Percentiles rank a stretch among this genome's conserved stretches.
Evolutionary conservation across 1,140 invertebrate species (phyloP).

Genomic region (Venustaconcha ellipsiformis): DNA sequence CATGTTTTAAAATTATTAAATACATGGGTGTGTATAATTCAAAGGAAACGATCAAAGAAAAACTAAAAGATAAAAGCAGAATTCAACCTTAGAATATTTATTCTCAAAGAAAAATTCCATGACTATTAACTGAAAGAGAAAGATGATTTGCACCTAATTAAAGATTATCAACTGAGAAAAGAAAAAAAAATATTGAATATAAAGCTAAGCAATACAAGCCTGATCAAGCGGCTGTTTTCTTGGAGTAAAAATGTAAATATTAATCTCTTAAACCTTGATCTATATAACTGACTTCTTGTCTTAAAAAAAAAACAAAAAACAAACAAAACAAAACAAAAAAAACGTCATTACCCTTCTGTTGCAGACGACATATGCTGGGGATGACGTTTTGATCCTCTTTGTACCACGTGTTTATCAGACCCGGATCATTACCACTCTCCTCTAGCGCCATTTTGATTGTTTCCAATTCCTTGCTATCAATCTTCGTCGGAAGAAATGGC

Average conservation of each 20-base stretch:
- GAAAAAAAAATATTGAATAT: background rate
- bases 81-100: too few relatives aligned
- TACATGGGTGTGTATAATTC: too few relatives aligned
- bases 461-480: conserved; percentile 48
- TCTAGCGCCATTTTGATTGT: conserved; percentile 32
- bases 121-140: too few relatives aligned
- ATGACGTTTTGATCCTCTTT: conserved; percentile 74
- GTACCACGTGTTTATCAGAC: conserved; percentile 86
- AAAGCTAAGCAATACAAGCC: background rate
- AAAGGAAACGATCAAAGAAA: too few relatives aligned
- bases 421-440: conserved; percentile 75
- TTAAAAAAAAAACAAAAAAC: background rate
- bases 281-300: background rate
- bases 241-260: background rate
- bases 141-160: too few relatives aligned
- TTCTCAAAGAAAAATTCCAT: too few relatives aligned
- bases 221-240: background rate
- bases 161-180: too few relatives aligned
- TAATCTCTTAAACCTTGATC: background rate
- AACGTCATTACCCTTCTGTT: conserved; percentile 63
- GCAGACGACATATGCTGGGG: conserved; percentile 82
- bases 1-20: too few relatives aligned
- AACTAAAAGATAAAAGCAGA: too few relatives aligned
- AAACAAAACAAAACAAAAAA: background rate
- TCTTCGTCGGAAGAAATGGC: conserved; percentile 37